phyloP scores from a whole-genome alignment of 2,888 invertebrate genomes.

The Salticus scenicus region DNA sequence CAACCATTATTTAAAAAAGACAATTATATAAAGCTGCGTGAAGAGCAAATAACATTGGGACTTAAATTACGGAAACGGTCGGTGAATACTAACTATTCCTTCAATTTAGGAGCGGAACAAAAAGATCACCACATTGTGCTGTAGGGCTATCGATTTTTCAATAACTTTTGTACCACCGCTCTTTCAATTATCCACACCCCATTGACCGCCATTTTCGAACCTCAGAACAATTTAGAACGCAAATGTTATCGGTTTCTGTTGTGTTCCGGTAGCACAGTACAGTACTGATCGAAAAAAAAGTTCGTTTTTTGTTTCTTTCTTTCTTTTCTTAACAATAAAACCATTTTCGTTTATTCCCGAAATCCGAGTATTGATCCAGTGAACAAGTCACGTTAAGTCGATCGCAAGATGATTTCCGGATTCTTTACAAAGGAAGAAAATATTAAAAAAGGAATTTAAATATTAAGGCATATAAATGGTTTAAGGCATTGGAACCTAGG shows the following conservation, averaged over 20 bases:
- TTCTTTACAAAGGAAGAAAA: too few species aligned
- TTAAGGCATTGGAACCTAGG: too few species aligned
- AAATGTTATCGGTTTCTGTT: constrained; percentile 13
- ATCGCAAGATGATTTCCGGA: too few species aligned
- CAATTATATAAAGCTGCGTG: not conserved
- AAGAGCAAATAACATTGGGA: not conserved
- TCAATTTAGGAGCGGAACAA: not conserved
- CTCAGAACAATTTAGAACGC: constrained; percentile 3
- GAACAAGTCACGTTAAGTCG: not conserved
- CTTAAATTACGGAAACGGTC: not conserved
- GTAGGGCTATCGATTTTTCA: not conserved
- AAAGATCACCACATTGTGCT: not conserved
- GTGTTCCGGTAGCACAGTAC: not conserved
- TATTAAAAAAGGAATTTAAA: too few species aligned
- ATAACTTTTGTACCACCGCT: constrained; percentile 5
- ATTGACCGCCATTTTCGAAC: constrained; percentile 15
- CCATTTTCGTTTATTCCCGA: not conserved
- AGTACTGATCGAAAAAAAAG: not conserved
- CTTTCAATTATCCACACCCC: constrained; percentile 17
- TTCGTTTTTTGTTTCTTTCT: not conserved
- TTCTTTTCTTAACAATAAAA: not conserved
- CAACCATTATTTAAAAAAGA: constrained; percentile 9
- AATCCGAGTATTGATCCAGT: not conserved
- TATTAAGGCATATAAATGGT: too few species aligned
- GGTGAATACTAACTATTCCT: constrained; percentile 11